Evolutionary conservation across 1,140 invertebrate species (phyloP), one percentile per base, ranked within the genome.

Genomic region (Nasonia vitripennis): DNA sequence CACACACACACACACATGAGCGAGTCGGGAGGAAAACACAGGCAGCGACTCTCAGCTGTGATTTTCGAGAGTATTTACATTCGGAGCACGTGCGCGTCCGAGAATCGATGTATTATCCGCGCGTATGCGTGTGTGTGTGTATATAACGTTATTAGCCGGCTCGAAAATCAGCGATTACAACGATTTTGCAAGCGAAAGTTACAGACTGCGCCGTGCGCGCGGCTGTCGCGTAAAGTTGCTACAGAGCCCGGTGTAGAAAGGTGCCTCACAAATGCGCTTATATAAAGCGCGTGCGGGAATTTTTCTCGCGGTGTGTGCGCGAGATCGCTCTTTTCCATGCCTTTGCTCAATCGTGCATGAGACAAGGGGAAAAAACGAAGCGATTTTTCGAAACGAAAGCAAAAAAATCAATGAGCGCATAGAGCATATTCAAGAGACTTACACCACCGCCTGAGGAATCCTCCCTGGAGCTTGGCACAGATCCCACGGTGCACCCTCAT

Each of bases 371-470:
- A 45, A 41, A 10, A 45, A 10, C 41, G 41, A 45, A 45, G 6
- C 10, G 9, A n/a, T 70, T 71, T 71, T 10, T 11, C 27, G 34
- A 71, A 37, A 37, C 34, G 34, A 2, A 6, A 74, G 37, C 2
- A n/a, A 67, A 79, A 12, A 14, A 80, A 48, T 68, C 14, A 2
- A 48, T 31, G 0, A 37, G 34, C 34, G 34, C 5, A 37, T 37
- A 80, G 45, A 51, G n/a, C 3, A 67, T 5, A 6, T 37, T 0
- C 5, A 37, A 82, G 89, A 45, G 41, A 93, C 92, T 90, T 91
- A 93, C 92, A 93, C 92, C 92, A 93, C 87, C 92, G 92, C 68
- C 91, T 88, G 34, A 93, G 90, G 81, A 93, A 93, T 86, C 92
- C 92, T 45, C 92, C 91, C 85, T 93, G 92, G 12, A 93, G 88